Percentiles rank a stretch among this genome's conserved stretches.
These are phyloP conservation scores for Megatriorchis doriae DNA, from an alignment of 2,113 vertebrate genomes.

Conservation along the genomic window DNA sequence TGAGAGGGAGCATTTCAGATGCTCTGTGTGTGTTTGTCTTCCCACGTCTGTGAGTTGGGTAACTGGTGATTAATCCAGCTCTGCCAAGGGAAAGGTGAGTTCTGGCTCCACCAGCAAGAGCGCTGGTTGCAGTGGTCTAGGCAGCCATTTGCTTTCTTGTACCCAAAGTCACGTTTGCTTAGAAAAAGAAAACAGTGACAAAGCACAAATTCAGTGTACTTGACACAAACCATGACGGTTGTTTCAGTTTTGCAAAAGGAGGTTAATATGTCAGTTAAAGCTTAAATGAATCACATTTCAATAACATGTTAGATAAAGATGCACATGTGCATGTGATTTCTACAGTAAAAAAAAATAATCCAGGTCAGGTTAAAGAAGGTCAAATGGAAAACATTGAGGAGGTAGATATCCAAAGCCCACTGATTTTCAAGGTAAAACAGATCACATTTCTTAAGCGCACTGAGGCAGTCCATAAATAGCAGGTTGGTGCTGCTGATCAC, in stretches of 20 bases:
- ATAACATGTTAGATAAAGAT: accelerated
- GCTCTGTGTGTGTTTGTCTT: constrained; percentile 80
- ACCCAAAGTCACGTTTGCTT: not conserved
- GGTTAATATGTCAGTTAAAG: not conserved
- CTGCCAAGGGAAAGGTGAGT: not conserved
- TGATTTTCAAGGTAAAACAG: not conserved
- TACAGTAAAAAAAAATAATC: not conserved
- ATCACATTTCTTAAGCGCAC: accelerated
- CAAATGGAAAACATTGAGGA: not conserved
- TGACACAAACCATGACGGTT: not conserved
- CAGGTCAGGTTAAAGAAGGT: not conserved
- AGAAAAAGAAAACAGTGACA: not conserved
- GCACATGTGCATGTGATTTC: not conserved
- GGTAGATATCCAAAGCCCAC: not conserved
- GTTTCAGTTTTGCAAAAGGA: not conserved
- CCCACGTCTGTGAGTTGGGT: constrained; percentile 76
- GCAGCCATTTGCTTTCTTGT: not conserved
- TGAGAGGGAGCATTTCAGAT: constrained; percentile 79
- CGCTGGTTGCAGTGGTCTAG: not conserved
- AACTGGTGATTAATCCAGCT: constrained; percentile 48
- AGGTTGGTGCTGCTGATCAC: not conserved
- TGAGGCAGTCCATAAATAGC: too few relatives aligned
- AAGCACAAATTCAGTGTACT: not conserved
- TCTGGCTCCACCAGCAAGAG: not conserved
- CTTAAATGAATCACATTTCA: too few relatives aligned